These are phyloP conservation scores for Scaptomyza cyrtandrae DNA, from an alignment of 2,888 invertebrate species.

Conservation along the genomic window DNA sequence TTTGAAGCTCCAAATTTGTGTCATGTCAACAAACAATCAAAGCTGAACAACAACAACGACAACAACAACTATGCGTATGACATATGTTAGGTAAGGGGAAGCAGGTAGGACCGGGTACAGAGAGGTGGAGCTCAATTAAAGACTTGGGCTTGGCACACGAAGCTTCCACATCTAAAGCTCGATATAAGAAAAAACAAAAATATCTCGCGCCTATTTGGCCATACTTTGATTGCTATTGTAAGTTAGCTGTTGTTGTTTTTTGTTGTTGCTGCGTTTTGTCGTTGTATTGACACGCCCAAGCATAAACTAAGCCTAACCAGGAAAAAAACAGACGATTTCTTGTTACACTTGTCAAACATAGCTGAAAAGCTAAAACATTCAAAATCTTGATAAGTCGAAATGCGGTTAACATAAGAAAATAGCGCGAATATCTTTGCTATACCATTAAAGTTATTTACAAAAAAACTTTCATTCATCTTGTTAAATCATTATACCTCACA, in stretches of 20 bases:
- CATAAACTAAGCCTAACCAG: constrained; percentile 19
- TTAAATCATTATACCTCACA: background rate
- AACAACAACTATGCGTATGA: constrained; percentile 8
- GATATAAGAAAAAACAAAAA: constrained; percentile 6
- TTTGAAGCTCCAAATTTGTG: constrained; percentile 31
- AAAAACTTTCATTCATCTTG: background rate
- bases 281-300: constrained; percentile 37
- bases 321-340: background rate
- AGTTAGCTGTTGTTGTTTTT: constrained; percentile 20
- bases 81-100: background rate
- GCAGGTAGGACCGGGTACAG: background rate
- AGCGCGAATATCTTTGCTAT: too few species aligned
- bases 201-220: constrained; percentile 39
- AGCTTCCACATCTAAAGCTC: constrained; percentile 19
- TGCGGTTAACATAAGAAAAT: too few species aligned
- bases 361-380: background rate
- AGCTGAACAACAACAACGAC: constrained; percentile 19
- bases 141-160: constrained; percentile 38
- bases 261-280: constrained; percentile 19
- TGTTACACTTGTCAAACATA: background rate
- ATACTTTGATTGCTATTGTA: constrained; percentile 66
- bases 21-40: constrained; percentile 50
- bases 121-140: background rate
- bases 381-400: too few species aligned
- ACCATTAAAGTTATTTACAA: too few species aligned